These are phyloP conservation scores for Drosophila ohnishii DNA, from an alignment of 1,140 invertebrate species.

Conservation along the genomic window DNA sequence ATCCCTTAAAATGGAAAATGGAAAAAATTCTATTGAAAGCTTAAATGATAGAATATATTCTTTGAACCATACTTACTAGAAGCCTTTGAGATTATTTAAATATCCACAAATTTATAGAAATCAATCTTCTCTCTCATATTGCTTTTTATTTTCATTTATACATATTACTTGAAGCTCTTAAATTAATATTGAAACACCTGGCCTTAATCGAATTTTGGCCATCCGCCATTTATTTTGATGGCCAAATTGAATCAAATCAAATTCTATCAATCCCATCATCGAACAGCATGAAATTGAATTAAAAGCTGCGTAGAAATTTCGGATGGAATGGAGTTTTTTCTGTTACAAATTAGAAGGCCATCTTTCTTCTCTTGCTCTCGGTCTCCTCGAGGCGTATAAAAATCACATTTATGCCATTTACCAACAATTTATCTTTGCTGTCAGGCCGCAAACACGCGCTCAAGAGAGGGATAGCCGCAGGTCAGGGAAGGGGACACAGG, in stretches of 20 bases:
- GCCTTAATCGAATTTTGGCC: not conserved
- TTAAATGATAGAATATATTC: not conserved
- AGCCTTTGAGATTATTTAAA: not conserved
- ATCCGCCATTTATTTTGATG: slow-evolving; percentile 2
- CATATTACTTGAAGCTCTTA: not conserved
- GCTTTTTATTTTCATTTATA: not conserved
- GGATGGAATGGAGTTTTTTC: slow-evolving; percentile 20
- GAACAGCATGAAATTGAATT: slow-evolving; percentile 57
- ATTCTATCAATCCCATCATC: slow-evolving; percentile 10
- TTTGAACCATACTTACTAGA: not conserved
- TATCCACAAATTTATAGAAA: not conserved
- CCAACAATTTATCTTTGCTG: slow-evolving; percentile 80
- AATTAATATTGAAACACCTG: slow-evolving; percentile 3
- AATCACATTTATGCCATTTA: slow-evolving; percentile 81
- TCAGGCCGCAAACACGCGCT: slow-evolving; percentile 74
- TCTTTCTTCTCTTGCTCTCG: slow-evolving; percentile 17
- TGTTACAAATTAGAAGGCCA: slow-evolving; percentile 54
- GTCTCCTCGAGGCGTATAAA: slow-evolving; percentile 56
- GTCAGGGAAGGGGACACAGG: slow-evolving; percentile 22
- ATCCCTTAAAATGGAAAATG: not conserved
- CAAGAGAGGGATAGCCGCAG: slow-evolving; percentile 24
- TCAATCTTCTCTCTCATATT: not conserved
- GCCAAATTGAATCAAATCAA: slow-evolving; percentile 11
- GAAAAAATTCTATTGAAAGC: not conserved
- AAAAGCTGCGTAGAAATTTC: slow-evolving; percentile 30